Evolutionary conservation across 2,888 invertebrate species (phyloP).

Genomic region (Microctonus aethiopoides): DNA sequence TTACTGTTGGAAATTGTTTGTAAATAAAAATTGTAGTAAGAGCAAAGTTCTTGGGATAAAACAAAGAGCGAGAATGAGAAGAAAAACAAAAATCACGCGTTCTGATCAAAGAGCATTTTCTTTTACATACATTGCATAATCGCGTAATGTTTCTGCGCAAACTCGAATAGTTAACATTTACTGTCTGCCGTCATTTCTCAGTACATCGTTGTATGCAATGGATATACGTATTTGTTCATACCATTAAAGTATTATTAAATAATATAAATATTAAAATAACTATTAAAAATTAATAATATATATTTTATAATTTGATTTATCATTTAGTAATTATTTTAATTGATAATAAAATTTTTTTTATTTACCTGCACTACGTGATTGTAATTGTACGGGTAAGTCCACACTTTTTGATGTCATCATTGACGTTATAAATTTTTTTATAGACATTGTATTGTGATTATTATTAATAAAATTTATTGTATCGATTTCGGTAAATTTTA

Average conservation of each 20-base stretch:
- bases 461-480: constrained; percentile 17
- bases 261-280: background rate
- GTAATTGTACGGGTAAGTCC: background rate
- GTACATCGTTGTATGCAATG: background rate
- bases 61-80: background rate
- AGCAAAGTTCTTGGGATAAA: background rate
- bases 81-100: background rate
- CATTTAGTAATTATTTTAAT: background rate
- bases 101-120: constrained; percentile 1
- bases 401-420: background rate
- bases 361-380: constrained; percentile 3
- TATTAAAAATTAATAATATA: background rate
- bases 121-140: background rate
- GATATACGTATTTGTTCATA: background rate
- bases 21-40: background rate
- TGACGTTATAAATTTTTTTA: background rate
- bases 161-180: background rate
- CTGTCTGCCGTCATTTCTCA: background rate
- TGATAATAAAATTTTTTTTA: no score
- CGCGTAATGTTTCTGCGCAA: background rate
- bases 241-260: background rate
- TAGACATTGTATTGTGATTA: constrained; percentile 6
- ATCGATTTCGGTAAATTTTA: constrained; percentile 47
- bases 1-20: background rate
- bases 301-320: background rate